Base-by-base conservation (phyloP, 2,888 invertebrate species). In the Patella depressa region DNA sequence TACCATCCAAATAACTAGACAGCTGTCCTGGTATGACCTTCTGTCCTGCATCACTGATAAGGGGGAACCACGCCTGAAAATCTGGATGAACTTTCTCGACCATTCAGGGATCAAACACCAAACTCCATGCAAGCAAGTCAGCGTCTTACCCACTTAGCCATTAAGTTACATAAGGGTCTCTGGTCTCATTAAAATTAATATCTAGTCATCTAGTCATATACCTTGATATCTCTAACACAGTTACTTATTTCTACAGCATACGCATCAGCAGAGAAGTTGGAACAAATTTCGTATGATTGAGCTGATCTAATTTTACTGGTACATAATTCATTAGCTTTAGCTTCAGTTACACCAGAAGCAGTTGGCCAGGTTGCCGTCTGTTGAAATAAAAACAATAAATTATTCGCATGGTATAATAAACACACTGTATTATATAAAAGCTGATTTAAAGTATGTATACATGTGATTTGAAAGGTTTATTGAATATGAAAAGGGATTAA, bases 311-410 rank as follows among this genome's bases (percentile, higher is more conserved):
- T 57, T 15, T 55, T 72, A 19, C 73, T 78, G 17, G 17, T 72
- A 80, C 87, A 87, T 45, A 78, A 78, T 14, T 72, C 24, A 19
- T 45, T 76, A 29, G 85, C 86, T 11, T 74, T 34, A 14, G 55
- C 72, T 73, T 83, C 78, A 11, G 83, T 85, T 19, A 78, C 82
- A 55, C 83, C 83, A 72, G 74, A 78, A 12, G 77, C 65, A 55
- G 85, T 85, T 24, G 87, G 86, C 84, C 85, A 87, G 4, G 76
- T 74, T 19, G 80, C 78, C n/a, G 53, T 75, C 85, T 85, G 73
- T 15, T 15, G 17, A 75, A 72, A 78, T 5, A 70, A 45, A 70
- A 24, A 14, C 2, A 65, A 45, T 24, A 53, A 14, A 34, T 29
- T 11, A 75, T 53, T 57, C 29, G 54, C n/a, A 57, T 12, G 14